phyloP scores from a whole-genome alignment of 2,888 invertebrate species.

The Oegoconia quadripuncta region DNA sequence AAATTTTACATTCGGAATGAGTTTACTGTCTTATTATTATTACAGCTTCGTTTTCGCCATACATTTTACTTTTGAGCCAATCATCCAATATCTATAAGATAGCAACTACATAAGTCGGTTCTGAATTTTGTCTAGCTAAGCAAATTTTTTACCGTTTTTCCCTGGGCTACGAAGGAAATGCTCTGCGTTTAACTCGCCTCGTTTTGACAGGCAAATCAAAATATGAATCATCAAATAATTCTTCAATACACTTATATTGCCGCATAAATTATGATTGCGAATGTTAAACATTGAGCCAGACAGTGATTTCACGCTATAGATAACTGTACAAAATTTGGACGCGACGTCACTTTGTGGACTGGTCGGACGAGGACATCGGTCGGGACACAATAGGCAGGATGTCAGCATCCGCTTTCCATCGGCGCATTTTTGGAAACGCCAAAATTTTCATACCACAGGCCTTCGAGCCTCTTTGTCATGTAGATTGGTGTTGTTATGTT shows the following conservation, averaged over 20 bases:
- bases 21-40: no score
- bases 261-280: conserved; percentile 5
- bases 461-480: conserved; percentile 63
- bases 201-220: no score
- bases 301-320: conserved; percentile 57
- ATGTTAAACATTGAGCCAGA: conserved; percentile 30
- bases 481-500: conserved; percentile 39
- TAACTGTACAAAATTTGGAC: conserved; percentile 65
- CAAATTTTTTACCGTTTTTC: no score
- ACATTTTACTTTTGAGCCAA: no score
- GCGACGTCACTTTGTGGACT: conserved; percentile 56
- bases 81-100: no score
- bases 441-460: conserved; percentile 68
- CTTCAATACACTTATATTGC: no score
- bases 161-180: no score
- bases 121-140: no score
- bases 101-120: no score
- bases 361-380: conserved; percentile 69
- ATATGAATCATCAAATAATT: conserved; percentile 3
- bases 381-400: conserved; percentile 63
- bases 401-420: conserved; percentile 64
- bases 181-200: background rate
- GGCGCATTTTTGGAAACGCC: conserved; percentile 70
- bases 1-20: no score
- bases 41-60: no score